Evolutionary conservation across 2,888 invertebrate species (phyloP).

Genomic region (Apamea sordens): DNA sequence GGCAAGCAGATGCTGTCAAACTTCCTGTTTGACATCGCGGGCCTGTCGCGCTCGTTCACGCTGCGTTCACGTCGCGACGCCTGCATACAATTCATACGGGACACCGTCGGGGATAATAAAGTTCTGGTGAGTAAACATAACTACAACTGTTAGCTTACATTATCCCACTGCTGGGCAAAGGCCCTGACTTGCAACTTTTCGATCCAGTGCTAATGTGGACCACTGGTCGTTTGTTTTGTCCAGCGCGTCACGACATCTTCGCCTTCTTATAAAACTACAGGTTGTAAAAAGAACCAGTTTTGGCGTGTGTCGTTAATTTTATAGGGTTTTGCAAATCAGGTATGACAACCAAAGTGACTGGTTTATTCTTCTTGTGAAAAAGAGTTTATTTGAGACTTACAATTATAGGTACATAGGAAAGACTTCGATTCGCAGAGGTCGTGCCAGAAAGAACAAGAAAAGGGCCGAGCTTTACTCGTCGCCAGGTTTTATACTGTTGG

Average conservation of each 20-base stretch:
- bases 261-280: too few species aligned
- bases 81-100: constrained; percentile 97
- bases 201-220: not conserved
- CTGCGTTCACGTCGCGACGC: constrained; percentile 96
- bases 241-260: too few species aligned
- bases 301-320: too few species aligned
- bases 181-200: not conserved
- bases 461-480: too few species aligned
- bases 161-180: not conserved
- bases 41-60: constrained; percentile 96
- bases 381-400: too few species aligned
- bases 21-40: constrained; percentile 97
- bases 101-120: constrained; percentile 97
- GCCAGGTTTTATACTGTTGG: too few species aligned
- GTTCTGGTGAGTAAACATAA: constrained; percentile 93
- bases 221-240: not conserved
- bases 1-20: constrained; percentile 98
- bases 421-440: too few species aligned
- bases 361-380: too few species aligned
- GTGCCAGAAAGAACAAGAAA: too few species aligned
- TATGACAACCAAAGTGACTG: too few species aligned
- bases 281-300: not conserved
- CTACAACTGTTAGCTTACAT: not conserved
- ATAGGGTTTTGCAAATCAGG: too few species aligned
- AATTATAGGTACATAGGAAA: too few species aligned